A percentile compares a stretch with the other conserved stretches of the same genome.
These are phyloP conservation scores for Pegea sp. DNA, from an alignment of 23 tunicate genomes.

Conservation along the genomic window DNA sequence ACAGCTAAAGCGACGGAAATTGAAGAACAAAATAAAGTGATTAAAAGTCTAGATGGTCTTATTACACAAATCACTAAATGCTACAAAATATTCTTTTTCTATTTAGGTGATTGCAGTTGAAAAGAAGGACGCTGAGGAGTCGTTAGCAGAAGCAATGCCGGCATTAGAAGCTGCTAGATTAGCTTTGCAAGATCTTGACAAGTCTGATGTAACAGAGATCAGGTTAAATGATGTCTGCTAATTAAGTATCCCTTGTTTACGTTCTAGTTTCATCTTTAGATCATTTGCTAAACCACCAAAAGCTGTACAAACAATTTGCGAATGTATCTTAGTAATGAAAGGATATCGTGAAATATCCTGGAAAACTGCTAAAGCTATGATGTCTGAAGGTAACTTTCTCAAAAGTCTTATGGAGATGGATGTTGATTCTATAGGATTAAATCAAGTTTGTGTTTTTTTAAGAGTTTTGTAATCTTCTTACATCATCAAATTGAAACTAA, in stretches of 20 bases:
- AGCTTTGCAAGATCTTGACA: slow-evolving; percentile 94
- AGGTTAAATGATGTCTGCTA: slow-evolving; percentile 13
- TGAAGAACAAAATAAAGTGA: slow-evolving; percentile 85
- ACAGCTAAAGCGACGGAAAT: slow-evolving; percentile 91
- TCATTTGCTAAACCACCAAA: slow-evolving; percentile 98
- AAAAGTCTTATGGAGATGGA: slow-evolving; percentile 98
- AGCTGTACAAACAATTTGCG: slow-evolving; percentile 95
- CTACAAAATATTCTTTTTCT: neutral
- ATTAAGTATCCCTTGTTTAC: neutral
- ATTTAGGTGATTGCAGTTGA: slow-evolving; percentile 84
- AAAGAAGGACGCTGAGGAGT: slow-evolving; percentile 92
- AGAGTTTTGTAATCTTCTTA: neutral
- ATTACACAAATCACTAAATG: neutral
- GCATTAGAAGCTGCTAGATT: slow-evolving; percentile 95
- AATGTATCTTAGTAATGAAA: slow-evolving; percentile 92
- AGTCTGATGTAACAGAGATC: slow-evolving; percentile 97
- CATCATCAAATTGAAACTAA: neutral
- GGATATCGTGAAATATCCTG: slow-evolving; percentile 83
- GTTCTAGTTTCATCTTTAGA: slow-evolving; percentile 7
- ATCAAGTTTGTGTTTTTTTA: slow-evolving; percentile 24
- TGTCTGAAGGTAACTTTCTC: slow-evolving; percentile 97
- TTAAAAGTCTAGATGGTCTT: neutral
- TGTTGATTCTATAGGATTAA: slow-evolving; percentile 72
- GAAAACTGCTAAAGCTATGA: slow-evolving; percentile 98
- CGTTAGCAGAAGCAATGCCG: slow-evolving; percentile 97